These are phyloP conservation scores for Diaphora mendica DNA, from an alignment of 2,888 invertebrate species.

Conservation along the genomic window DNA sequence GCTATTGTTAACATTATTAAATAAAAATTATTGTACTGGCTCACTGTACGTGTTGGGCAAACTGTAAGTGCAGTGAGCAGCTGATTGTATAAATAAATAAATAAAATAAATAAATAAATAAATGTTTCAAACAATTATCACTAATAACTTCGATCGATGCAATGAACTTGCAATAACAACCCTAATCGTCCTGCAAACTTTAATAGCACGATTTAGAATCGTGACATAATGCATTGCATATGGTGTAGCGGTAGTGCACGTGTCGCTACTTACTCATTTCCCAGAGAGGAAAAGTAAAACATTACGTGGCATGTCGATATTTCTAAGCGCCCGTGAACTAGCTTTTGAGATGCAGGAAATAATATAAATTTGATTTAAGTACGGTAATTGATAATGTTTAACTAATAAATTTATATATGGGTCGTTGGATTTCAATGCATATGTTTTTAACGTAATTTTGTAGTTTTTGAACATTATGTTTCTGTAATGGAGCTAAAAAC, in stretches of 20 bases:
- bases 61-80: too few relatives aligned
- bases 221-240: constrained; percentile 15
- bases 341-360: background rate
- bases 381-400: background rate
- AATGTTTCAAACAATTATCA: background rate
- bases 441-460: background rate
- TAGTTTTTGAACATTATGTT: background rate
- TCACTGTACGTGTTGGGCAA: too few relatives aligned
- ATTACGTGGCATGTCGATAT: constrained; percentile 18
- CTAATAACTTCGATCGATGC: background rate
- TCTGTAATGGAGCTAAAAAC: background rate
- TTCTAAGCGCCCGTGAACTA: constrained; percentile 16
- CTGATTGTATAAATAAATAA: too few relatives aligned
- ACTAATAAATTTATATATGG: background rate
- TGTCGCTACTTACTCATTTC: constrained; percentile 23
- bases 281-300: constrained; percentile 15
- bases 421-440: background rate
- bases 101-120: too few relatives aligned
- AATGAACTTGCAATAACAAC: background rate
- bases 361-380: background rate
- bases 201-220: constrained; percentile 9
- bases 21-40: too few relatives aligned
- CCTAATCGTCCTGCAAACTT: constrained; percentile 12
- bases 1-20: too few relatives aligned
- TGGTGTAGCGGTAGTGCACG: constrained; percentile 17